Evolutionary conservation across 2,113 vertebrate species (phyloP), one percentile per base, ranked within the genome.

Genomic region (Phyllopteryx taeniolatus): DNA sequence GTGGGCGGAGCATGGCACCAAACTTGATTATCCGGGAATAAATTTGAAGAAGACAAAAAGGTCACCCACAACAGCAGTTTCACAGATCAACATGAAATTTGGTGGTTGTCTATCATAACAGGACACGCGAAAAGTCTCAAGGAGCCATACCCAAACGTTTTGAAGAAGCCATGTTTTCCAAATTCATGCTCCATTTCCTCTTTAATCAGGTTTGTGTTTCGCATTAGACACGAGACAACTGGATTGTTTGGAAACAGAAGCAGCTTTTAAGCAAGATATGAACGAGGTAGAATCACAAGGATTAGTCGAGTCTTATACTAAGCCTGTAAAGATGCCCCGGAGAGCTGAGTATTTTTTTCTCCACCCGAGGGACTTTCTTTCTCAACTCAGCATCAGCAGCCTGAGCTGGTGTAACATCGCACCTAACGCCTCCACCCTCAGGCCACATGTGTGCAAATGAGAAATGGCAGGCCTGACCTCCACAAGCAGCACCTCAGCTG

Each of bases 341-440:
- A 74, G 84, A 85, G 71, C 60, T 63, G 46, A 68, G 74, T 56
- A 10, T 64, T 85, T 53, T 77, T 84, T 54, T 84, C 63, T 78
- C 31, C 70, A 85, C 88, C 87, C 77, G 79, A 78, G 86, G 83
- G 88, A 79, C 56, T 80, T 77, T 77, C 70, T 79, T 33, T 78
- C 81, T 85, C 86, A 81, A 79, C 69, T 75, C 22, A 67, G 81
- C 78, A 71, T 76, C 80, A 79, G 68, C 80, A 79, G 67, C 66
- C 73, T 69, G 84, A 85, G 82, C 68, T 68, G 81, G 78, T 85
- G 87, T 83, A 83, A 87, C 83, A 77, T 88, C 83, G 76, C 89
- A 85, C 87, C 84, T 86, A 14, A 71, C 68, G 67, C 73, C 60
- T 83, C 70, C 56, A 79, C 86, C 54, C 71, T 81, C 51, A 49